Percentiles rank a stretch among this genome's conserved stretches.
phyloP scores from a whole-genome alignment of 1,140 invertebrate species.

The Drosophila bocki region DNA sequence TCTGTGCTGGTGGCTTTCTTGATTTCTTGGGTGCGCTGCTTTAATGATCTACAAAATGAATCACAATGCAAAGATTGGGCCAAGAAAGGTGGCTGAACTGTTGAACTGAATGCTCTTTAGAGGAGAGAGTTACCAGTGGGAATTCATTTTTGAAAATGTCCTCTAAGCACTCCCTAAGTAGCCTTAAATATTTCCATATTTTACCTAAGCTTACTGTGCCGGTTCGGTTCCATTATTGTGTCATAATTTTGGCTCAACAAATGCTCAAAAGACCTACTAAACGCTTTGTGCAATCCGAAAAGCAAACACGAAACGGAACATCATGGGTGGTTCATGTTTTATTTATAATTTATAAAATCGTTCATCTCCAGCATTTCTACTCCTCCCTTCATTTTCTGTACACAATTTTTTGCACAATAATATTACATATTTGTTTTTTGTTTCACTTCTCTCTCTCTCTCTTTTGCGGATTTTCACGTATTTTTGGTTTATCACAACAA shows the following conservation, averaged over 20 bases:
- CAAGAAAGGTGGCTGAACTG: not conserved
- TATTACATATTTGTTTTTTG: constrained; percentile 27
- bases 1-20: constrained; percentile 24
- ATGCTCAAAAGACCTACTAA: constrained; percentile 31
- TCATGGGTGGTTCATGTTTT: constrained; percentile 74
- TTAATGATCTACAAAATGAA: constrained; percentile 28
- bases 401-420: constrained; percentile 70
- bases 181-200: not conserved
- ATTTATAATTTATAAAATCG: constrained; percentile 81
- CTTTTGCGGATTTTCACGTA: constrained; percentile 14
- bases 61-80: constrained; percentile 2
- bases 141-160: not conserved
- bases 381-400: constrained; percentile 30
- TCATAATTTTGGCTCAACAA: constrained; percentile 21
- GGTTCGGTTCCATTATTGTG: constrained; percentile 21
- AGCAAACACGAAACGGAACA: constrained; percentile 46
- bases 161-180: not conserved
- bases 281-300: constrained; percentile 41
- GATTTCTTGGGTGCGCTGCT: constrained; percentile 39
- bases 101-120: not conserved
- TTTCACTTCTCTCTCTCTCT: constrained; percentile 10
- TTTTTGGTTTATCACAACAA: constrained; percentile 61
- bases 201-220: not conserved
- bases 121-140: no score
- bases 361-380: constrained; percentile 48